Evolutionary conservation across 2,797 vertebrate species (phyloP).

Genomic region (Carcharodon carcharias): DNA sequence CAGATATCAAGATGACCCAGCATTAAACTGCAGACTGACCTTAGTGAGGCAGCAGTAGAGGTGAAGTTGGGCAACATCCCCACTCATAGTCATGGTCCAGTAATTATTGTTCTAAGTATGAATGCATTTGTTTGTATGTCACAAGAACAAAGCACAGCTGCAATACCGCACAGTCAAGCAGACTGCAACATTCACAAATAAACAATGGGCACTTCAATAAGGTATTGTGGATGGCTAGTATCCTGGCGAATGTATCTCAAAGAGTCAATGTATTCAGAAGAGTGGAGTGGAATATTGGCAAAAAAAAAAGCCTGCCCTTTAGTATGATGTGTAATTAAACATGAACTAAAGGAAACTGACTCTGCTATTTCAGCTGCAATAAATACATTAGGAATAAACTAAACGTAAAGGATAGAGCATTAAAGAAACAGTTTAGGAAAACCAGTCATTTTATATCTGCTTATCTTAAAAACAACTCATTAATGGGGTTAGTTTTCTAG

Average conservation of each 20-base stretch:
- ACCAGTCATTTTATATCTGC: not conserved
- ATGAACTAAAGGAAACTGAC: not conserved
- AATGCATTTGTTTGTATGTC: not conserved
- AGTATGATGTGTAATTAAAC: not conserved
- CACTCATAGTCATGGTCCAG: not conserved
- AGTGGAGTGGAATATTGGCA: not conserved
- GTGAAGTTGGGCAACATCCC: not conserved
- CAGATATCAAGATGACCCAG: not conserved
- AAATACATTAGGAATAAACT: not conserved
- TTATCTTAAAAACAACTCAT: not conserved
- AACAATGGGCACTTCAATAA: not conserved
- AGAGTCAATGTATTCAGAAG: not conserved
- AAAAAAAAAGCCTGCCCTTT: not conserved
- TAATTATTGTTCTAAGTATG: not conserved
- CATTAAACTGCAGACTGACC: not conserved
- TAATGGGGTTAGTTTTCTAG: not conserved
- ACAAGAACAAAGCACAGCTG: not conserved
- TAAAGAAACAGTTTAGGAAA: not conserved
- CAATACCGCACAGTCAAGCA: not conserved
- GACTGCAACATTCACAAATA: not conserved
- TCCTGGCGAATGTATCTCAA: not conserved
- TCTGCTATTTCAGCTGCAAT: not conserved
- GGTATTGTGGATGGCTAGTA: not conserved
- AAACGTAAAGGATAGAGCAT: not conserved
- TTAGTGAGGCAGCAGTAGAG: not conserved